Evolutionary conservation across 2,888 invertebrate genomes (phyloP), one percentile per base, ranked within the genome.

Genomic region (Oligia fasciuncula): DNA sequence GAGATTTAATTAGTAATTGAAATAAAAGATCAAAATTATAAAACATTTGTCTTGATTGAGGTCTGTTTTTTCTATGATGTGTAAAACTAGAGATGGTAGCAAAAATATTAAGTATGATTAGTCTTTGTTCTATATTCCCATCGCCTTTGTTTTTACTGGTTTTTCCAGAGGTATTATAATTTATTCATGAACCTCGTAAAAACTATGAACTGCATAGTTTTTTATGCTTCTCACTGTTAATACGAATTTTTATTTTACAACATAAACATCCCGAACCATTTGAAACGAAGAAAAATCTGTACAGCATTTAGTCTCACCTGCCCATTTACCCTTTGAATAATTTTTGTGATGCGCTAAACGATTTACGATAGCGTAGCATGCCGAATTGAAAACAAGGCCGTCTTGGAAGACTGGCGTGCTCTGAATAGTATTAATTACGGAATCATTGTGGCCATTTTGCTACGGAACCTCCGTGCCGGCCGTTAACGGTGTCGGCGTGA

Each of bases 371-470:
- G 91, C 92, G 90, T 90, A 93, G 94, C 94, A 93, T 91, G 85
- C 90, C 95, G 92, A 95, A 96, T 96, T 91, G 92, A 91, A 96
- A 96, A 96, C 95, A 96, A 96, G 96, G 95, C 94, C 95, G 93
- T 91, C 89, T 91, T 93, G 92, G 92, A 91, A 93, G 92, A 93
- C 90, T 92, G 93, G 92, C 93, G 94, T 94, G 94, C 92, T 93
- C 93, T 90, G 94, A 93, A 94, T 94, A 92, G 92, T 93, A 91
- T 95, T 95, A 95, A 96, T 96, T 96, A 94, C 93, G 91, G 93
- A 94, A 94, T 92, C 91, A 91, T 93, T 92, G 92, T 92, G 86
- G 91, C 89, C 89, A 86, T 91, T 94, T 93, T 93, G 91, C 91
- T 89, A 93, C 92, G 93, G 93, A 93, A 91, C 90, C 92, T 93